Base-by-base conservation (phyloP, 2,888 invertebrate species). In the Xanthia icteritia region DNA sequence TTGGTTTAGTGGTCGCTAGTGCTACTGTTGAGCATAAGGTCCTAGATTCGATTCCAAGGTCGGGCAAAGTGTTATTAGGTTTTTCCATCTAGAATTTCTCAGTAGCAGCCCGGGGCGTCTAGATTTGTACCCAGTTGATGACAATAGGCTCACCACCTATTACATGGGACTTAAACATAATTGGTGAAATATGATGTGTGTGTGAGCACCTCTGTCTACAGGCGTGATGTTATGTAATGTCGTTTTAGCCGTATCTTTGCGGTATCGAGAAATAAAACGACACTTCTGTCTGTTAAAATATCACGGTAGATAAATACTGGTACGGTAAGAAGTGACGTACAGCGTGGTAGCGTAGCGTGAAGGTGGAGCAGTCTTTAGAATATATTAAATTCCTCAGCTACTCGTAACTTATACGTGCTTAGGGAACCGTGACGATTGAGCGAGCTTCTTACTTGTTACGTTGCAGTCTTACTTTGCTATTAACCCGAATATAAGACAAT, bases 321-420 rank as follows among this genome's bases (percentile, higher is more conserved):
- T 11, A 56, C 74, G 73, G 81, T 78, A 77, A 81, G 82, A 76
- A 81, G 84, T 84, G 79, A 86, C 75, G 70, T 81, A 86, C 69
- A 66, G 54, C 73, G 82, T 78, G 81, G 85, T 78, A 81, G 71
- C 71, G 65, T 45, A 77, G 69, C 75, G 77, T 79, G 63, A 71
- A 87, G 87, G 86, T 85, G 76, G 73, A 77, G 69, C 71, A 83
- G 79, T 86, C 87, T 88, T 82, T 79, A 83, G 84, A 80, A 82
- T 84, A 86, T 88, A 88, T 89, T 87, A 88, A 88, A 89, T 89
- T 86, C 88, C 80, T 84, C 42, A 77, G 81, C 78, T 80, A 82
- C 82, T 83, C 82, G 88, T 88, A 82, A 84, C 84, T 87, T 82
- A 85, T 86, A 85, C 82, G 84, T 80, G 87, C 84, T 85, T 79